phyloP scores from a whole-genome alignment of 2,797 vertebrate species.

The Acropternis orthonyx region DNA sequence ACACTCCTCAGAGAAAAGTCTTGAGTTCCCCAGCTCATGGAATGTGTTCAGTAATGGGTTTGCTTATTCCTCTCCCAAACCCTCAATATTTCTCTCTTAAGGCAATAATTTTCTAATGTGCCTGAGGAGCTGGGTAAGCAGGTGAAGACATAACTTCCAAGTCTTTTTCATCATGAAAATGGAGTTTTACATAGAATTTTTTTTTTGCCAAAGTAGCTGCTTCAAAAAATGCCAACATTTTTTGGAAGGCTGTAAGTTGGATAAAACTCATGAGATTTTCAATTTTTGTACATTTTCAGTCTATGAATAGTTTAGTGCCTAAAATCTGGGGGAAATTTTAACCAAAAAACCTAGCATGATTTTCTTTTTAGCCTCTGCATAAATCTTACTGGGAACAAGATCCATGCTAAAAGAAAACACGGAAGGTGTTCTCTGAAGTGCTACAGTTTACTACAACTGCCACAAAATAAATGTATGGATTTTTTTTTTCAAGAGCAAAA shows the following conservation, averaged over 20 bases:
- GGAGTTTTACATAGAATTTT: neutral
- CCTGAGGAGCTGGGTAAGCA: neutral
- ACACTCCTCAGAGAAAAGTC: neutral
- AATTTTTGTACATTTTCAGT: conserved; percentile 32
- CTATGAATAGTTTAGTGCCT: conserved; percentile 28
- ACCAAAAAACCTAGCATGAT: neutral
- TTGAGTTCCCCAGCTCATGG: neutral
- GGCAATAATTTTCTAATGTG: neutral
- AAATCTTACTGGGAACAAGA: conserved; percentile 35
- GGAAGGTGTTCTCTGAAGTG: conserved; percentile 47
- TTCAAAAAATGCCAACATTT: neutral
- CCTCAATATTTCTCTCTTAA: neutral
- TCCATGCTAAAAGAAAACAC: conserved; percentile 36
- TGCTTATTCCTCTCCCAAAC: neutral
- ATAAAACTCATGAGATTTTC: neutral
- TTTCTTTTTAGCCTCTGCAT: conserved; percentile 46
- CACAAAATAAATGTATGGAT: conserved; percentile 14
- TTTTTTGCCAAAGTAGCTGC: neutral
- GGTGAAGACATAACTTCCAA: neutral
- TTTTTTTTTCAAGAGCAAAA: neutral
- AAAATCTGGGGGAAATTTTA: conserved; percentile 23
- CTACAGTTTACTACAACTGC: conserved; percentile 44
- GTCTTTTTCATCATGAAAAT: neutral
- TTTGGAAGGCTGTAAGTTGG: neutral
- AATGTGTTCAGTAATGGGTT: neutral